Percentiles rank a stretch among this genome's conserved stretches.
Evolutionary conservation across 2,797 vertebrate genomes (phyloP).

Genomic region (Pygocentrus nattereri): DNA sequence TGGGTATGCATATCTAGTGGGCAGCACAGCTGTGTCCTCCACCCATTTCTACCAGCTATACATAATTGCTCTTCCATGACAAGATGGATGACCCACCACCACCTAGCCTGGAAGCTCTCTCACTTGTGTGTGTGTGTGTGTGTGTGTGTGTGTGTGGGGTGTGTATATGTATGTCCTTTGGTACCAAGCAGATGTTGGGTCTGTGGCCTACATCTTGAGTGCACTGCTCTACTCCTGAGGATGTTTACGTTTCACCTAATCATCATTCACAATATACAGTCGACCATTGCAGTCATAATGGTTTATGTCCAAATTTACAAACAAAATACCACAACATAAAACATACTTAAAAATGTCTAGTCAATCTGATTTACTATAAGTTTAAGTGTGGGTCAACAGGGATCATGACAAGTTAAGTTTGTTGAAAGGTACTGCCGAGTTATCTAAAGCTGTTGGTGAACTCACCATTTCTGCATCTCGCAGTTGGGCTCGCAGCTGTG

Average conservation of each 20-base stretch:
- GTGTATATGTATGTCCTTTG: background rate
- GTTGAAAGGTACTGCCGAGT: background rate
- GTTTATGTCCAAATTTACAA: background rate
- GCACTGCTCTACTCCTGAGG: background rate
- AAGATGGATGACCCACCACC: constrained; percentile 76
- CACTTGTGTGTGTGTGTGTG: constrained; percentile 48
- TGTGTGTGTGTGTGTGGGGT: background rate
- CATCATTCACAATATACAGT: constrained; percentile 19
- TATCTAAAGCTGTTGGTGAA: constrained; percentile 3
- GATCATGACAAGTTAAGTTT: background rate
- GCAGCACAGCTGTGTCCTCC: constrained; percentile 56
- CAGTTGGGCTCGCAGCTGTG: constrained; percentile 99
- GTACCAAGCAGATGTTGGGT: constrained; percentile 47
- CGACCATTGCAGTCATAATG: too few relatives aligned
- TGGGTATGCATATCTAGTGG: constrained; percentile 27
- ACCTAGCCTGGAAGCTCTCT: constrained; percentile 71
- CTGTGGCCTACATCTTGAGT: constrained; percentile 35
- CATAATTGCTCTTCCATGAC: constrained; percentile 77
- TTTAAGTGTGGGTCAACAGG: too few relatives aligned
- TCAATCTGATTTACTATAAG: too few relatives aligned
- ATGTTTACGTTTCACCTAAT: constrained; percentile 36
- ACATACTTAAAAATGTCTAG: too few relatives aligned
- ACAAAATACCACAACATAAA: background rate
- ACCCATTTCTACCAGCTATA: constrained; percentile 56
- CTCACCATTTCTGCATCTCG: constrained; percentile 99